Base-by-base conservation (phyloP, 2,888 invertebrate species). In the Calliscelio sp. region DNA sequence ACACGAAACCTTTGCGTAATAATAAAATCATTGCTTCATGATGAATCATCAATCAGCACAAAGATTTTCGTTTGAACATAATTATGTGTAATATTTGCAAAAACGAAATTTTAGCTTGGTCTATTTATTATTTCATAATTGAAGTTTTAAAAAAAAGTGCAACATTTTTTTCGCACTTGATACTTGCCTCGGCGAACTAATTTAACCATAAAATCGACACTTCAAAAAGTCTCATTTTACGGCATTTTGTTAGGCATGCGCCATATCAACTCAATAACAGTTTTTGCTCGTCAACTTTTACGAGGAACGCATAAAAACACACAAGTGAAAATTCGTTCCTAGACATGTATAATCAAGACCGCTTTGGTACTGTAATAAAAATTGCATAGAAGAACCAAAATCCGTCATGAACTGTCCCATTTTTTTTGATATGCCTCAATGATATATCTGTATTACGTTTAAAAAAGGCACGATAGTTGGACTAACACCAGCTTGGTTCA, bases 401-500 rank as follows among this genome's bases (percentile, higher is more conserved):
- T n/a, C 44, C 63, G 55, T 63, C 74, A 63, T 65, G 63, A 74
- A 74, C 10, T 55, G 63, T 55, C 74, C 8, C 41, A 70, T n/a
- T 55, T n/a, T n/a, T n/a, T n/a, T 28, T 20, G 22, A 14, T 63
- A 44, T 65, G 74, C 63, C 51, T 74, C 74, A 65, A 74, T 65
- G 63, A 65, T 55, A 44, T 53, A 65, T 55, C 75, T 20, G 18
- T 16, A 57, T 61, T 22, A 59, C 28, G 28, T 65, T 10, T n/a
- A 25, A 41, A 74, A 63, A 74, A 74, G 35, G 53, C 75, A 65
- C 65, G 75, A 65, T 35, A 57, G 28, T 61, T 63, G 18, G 63
- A 61, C 75, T 57, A 80, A 74, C 63, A 85, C 41, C 55, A 75
- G 66, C 71, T 41, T 57, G 14, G 35, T 70, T 57, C 20, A 66